Evolutionary conservation across 2,888 invertebrate genomes (phyloP).

Genomic region (Trachelus troglodyta): DNA sequence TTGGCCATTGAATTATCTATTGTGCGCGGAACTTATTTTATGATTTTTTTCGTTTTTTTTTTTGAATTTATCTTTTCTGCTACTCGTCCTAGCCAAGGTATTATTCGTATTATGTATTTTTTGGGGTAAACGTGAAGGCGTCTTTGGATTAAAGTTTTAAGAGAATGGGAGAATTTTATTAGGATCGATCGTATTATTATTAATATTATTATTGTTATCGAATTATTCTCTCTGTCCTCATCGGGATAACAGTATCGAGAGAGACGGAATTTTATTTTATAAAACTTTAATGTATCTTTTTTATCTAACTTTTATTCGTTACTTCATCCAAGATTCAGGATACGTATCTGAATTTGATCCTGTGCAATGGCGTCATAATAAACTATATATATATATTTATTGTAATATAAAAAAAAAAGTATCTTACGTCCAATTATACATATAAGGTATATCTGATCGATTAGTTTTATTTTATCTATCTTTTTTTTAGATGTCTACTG

Average conservation of each 20-base stretch:
- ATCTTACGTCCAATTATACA: background rate
- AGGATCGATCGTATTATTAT: background rate
- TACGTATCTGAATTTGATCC: background rate
- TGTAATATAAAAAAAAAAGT: background rate
- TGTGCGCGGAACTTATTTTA: background rate
- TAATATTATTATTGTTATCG: background rate
- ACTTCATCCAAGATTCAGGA: background rate
- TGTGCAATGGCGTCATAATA: background rate
- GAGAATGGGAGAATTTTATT: background rate
- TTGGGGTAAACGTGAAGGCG: background rate
- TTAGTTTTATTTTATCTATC: background rate
- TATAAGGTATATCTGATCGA: background rate
- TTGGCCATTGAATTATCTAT: background rate
- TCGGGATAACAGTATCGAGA: background rate
- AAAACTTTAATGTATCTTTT: background rate
- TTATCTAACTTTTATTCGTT: background rate
- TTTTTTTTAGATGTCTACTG: background rate
- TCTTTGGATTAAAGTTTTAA: background rate
- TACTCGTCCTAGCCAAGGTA: background rate
- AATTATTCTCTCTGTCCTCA: background rate
- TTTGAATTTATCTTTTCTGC: background rate
- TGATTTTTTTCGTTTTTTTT: background rate
- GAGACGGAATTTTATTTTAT: background rate
- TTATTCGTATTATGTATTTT: background rate
- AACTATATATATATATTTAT: conserved; percentile 13